These are phyloP conservation scores for Calliopum simillimum DNA, from an alignment of 2,888 invertebrate species.

Conservation along the genomic window DNA sequence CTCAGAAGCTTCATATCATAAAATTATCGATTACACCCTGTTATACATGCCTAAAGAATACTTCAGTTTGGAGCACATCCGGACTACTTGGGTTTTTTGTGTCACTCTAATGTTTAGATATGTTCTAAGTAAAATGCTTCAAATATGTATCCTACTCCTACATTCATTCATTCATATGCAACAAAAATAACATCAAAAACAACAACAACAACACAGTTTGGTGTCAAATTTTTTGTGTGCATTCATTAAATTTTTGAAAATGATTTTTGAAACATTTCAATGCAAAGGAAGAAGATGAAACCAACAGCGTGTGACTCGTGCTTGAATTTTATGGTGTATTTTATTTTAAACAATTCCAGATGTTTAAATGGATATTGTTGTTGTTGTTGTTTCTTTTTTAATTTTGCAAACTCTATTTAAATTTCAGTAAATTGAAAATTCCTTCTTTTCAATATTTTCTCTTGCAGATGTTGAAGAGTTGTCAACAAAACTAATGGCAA, in stretches of 20 bases:
- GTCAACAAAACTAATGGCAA: slow-evolving; percentile 68
- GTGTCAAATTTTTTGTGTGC: not conserved
- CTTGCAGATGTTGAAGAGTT: slow-evolving; percentile 68
- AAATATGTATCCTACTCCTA: too few relatives aligned
- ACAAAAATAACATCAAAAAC: not conserved
- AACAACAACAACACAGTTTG: not conserved
- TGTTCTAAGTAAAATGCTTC: too few relatives aligned
- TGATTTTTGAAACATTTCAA: not conserved
- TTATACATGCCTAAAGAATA: too few relatives aligned
- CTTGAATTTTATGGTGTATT: not conserved
- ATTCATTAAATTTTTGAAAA: not conserved
- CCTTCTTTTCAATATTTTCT: slow-evolving; percentile 30
- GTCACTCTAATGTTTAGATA: too few relatives aligned
- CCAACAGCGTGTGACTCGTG: not conserved
- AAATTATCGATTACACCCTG: too few relatives aligned
- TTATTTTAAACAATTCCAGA: not conserved
- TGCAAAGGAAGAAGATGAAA: too few relatives aligned
- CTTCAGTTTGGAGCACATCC: too few relatives aligned
- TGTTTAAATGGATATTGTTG: not conserved
- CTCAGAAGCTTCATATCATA: too few relatives aligned
- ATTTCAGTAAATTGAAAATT: slow-evolving; percentile 13
- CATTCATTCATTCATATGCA: not conserved
- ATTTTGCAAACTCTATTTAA: slow-evolving; percentile 12
- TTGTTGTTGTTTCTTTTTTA: not conserved
- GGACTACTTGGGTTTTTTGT: too few relatives aligned